Conservation (phyloP, 2,113 vertebrate species). For the Gopherus flavomarginatus region DNA sequence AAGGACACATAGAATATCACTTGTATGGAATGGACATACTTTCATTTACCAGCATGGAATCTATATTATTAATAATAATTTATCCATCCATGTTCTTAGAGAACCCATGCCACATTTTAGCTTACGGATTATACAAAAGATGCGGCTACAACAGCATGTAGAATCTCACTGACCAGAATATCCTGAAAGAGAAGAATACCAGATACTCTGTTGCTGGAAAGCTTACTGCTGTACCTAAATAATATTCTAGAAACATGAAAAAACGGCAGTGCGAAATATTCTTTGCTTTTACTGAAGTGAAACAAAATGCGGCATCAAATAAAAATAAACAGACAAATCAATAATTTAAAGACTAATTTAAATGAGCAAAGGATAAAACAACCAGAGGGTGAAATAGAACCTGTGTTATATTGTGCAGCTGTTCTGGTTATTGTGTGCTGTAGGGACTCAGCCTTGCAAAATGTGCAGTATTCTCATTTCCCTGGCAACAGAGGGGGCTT, state of each 20-base stretch:
- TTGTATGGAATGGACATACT: background rate
- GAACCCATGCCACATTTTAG: background rate
- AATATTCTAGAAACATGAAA: background rate
- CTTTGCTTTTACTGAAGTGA: background rate
- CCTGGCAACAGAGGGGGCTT: background rate
- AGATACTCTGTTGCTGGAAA: background rate
- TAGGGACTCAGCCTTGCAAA: background rate
- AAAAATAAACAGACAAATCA: background rate
- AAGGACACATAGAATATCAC: background rate
- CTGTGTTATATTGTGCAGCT: background rate
- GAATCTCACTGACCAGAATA: background rate
- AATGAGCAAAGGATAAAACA: background rate
- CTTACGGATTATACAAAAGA: background rate
- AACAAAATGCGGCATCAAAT: background rate
- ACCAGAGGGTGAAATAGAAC: background rate
- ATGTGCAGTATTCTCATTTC: background rate
- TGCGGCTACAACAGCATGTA: background rate
- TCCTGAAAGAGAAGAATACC: background rate
- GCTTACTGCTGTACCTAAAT: fast-evolving
- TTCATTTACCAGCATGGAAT: background rate
- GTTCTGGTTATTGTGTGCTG: background rate
- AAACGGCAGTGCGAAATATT: background rate
- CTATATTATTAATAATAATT: background rate
- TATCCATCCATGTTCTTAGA: background rate
- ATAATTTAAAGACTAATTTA: background rate